Evolutionary conservation across 92 coral and sea anemone species (phyloP).

Genomic region (Porites cylindrica): DNA sequence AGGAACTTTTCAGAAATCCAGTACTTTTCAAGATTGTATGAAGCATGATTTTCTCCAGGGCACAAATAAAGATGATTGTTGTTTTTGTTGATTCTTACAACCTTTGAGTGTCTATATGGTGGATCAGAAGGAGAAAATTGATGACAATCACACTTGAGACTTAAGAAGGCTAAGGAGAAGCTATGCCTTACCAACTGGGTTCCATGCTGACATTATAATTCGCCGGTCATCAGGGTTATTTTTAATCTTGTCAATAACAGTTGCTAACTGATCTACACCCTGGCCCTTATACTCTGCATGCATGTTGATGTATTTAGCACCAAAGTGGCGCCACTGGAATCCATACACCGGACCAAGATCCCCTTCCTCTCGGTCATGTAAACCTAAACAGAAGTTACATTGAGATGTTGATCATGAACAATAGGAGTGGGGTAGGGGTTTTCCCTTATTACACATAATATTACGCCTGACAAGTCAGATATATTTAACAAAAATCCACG

Average conservation of each 20-base stretch:
- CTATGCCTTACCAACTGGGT: slow-evolving; percentile 84
- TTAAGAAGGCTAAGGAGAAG: not conserved
- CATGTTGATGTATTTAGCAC: slow-evolving; percentile 89
- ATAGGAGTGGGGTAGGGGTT: no score
- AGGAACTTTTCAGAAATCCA: no score
- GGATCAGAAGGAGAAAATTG: no score
- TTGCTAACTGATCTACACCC: slow-evolving; percentile 93
- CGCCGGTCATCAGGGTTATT: slow-evolving; percentile 90
- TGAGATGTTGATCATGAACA: not conserved
- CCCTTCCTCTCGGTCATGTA: slow-evolving; percentile 84
- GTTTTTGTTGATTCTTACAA: no score
- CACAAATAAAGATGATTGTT: no score
- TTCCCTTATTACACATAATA: no score
- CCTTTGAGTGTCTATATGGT: no score
- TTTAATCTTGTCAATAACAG: slow-evolving; percentile 90
- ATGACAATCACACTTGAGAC: no score
- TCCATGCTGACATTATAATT: slow-evolving; percentile 97
- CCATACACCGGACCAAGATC: slow-evolving; percentile 98
- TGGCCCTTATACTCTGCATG: slow-evolving; percentile 81
- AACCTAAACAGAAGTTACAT: slow-evolving; percentile 51
- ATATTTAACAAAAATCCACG: no score
- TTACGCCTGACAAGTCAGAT: no score
- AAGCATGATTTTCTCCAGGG: no score
- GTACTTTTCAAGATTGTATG: no score
- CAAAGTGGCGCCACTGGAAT: slow-evolving; percentile 99